Conservation (phyloP, 2,888 invertebrate genomes). For the Amiota mariae region DNA sequence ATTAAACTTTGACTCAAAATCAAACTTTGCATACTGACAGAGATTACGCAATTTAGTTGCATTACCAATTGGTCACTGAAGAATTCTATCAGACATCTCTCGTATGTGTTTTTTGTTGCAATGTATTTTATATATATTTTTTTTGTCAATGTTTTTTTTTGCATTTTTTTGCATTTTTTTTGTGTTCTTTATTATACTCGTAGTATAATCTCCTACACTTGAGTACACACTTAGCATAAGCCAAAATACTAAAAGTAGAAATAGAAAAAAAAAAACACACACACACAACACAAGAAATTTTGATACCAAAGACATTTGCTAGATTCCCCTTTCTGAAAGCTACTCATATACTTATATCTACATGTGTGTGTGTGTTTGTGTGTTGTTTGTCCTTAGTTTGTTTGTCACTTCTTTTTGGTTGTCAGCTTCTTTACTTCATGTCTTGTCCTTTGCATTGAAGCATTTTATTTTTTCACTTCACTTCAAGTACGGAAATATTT, state of each 20-base stretch:
- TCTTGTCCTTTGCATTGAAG: slow-evolving; percentile 31
- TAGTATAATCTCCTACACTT: slow-evolving; percentile 53
- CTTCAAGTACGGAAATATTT: slow-evolving; percentile 66
- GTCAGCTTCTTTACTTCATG: neutral
- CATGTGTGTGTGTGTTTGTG: slow-evolving; percentile 35
- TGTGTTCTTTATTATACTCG: slow-evolving; percentile 53
- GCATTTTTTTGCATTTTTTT: slow-evolving; percentile 50
- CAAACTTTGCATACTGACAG: slow-evolving; percentile 13
- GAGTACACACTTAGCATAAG: slow-evolving; percentile 44
- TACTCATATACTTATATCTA: slow-evolving; percentile 50
- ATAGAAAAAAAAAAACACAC: slow-evolving; percentile 30
- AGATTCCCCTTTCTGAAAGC: slow-evolving; percentile 24
- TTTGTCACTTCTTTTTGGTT: slow-evolving; percentile 13
- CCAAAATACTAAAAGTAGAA: slow-evolving; percentile 28
- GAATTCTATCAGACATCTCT: neutral
- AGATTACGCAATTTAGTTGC: neutral
- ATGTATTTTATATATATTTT: neutral
- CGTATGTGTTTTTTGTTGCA: slow-evolving; percentile 38
- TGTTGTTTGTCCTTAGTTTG: slow-evolving; percentile 9
- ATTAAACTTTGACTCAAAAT: slow-evolving; percentile 36
- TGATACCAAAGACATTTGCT: slow-evolving; percentile 49
- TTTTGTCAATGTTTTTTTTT: slow-evolving; percentile 29
- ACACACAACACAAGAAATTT: slow-evolving; percentile 41
- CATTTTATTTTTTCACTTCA: slow-evolving; percentile 42
- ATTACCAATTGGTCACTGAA: too few species aligned